Conservation (phyloP, 1,140 invertebrate species). For the Anastrepha ludens region DNA sequence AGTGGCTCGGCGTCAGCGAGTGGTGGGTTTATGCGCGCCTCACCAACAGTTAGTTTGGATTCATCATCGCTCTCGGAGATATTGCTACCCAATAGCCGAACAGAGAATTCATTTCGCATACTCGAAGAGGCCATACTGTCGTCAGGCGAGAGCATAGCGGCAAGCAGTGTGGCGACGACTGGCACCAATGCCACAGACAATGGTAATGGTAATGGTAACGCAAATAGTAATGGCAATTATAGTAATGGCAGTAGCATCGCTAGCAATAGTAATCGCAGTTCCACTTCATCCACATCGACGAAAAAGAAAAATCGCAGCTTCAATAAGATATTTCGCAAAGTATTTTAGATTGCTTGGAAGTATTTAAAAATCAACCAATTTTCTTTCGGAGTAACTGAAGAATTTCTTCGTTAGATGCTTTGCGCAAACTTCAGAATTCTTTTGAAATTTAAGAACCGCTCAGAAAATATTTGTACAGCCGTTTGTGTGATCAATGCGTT, state of each 20-base stretch:
- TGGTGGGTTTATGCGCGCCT: slow-evolving; percentile 54
- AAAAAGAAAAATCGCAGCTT: slow-evolving; percentile 71
- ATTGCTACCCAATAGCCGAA: slow-evolving; percentile 64
- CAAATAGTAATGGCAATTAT: slow-evolving; percentile 56
- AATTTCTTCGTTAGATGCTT: not conserved
- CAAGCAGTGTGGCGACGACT: slow-evolving; percentile 58
- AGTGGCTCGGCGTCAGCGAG: slow-evolving; percentile 35
- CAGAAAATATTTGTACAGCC: not conserved
- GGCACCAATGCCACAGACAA: slow-evolving; percentile 51
- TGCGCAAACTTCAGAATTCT: not conserved
- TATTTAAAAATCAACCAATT: not conserved
- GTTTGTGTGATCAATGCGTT: not conserved
- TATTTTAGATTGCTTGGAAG: slow-evolving; percentile 62
- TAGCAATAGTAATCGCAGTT: slow-evolving; percentile 60
- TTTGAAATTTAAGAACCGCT: not conserved
- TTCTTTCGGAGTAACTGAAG: too few relatives aligned
- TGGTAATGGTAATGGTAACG: slow-evolving; percentile 50
- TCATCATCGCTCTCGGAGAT: slow-evolving; percentile 70
- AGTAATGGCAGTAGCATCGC: slow-evolving; percentile 57
- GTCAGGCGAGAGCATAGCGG: slow-evolving; percentile 62
- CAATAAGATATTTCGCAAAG: slow-evolving; percentile 72
- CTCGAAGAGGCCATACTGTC: slow-evolving; percentile 68
- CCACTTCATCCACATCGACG: slow-evolving; percentile 67
- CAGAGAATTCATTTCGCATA: slow-evolving; percentile 70
- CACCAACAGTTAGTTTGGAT: slow-evolving; percentile 64